Percentiles rank a stretch among this genome's conserved stretches.
These are phyloP conservation scores for Drosophila kikkawai DNA, from an alignment of 1,140 invertebrate genomes.

Conservation along the genomic window DNA sequence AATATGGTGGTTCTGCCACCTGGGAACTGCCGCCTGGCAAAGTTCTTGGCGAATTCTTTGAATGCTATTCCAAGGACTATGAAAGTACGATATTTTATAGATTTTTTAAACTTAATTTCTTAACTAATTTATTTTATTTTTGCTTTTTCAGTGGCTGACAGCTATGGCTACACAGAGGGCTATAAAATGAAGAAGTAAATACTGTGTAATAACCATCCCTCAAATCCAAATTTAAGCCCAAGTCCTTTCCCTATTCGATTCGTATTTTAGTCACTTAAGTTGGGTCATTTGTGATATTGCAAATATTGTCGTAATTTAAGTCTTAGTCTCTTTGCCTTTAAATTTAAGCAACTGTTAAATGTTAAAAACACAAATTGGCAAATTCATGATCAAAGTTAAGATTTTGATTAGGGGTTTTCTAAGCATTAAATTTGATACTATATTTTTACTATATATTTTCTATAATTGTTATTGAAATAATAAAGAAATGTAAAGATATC, in stretches of 20 bases:
- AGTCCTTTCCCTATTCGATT: constrained; percentile 37
- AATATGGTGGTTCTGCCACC: constrained; percentile 89
- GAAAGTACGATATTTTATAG: constrained; percentile 85
- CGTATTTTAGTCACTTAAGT: constrained; percentile 70
- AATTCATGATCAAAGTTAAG: constrained; percentile 26
- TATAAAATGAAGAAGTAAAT: constrained; percentile 70
- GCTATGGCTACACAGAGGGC: constrained; percentile 73
- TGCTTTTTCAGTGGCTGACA: constrained; percentile 65
- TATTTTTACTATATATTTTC: constrained; percentile 35
- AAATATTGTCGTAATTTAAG: constrained; percentile 66
- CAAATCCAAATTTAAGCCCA: constrained; percentile 3
- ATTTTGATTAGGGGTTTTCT: constrained; percentile 48
- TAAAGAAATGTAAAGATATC: constrained; percentile 26
- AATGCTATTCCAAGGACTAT: constrained; percentile 86
- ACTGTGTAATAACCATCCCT: not conserved
- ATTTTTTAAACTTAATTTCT: not conserved
- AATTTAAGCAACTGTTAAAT: constrained; percentile 36
- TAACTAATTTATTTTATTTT: constrained; percentile 2
- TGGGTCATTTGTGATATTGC: constrained; percentile 82
- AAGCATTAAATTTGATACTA: constrained; percentile 40
- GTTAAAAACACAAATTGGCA: constrained; percentile 8
- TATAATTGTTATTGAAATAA: constrained; percentile 54
- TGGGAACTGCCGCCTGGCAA: constrained; percentile 86
- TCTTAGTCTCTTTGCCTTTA: constrained; percentile 47
- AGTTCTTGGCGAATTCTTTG: constrained; percentile 86